phyloP scores from a whole-genome alignment of 2,888 invertebrate species.

The Rhingia campestris region DNA sequence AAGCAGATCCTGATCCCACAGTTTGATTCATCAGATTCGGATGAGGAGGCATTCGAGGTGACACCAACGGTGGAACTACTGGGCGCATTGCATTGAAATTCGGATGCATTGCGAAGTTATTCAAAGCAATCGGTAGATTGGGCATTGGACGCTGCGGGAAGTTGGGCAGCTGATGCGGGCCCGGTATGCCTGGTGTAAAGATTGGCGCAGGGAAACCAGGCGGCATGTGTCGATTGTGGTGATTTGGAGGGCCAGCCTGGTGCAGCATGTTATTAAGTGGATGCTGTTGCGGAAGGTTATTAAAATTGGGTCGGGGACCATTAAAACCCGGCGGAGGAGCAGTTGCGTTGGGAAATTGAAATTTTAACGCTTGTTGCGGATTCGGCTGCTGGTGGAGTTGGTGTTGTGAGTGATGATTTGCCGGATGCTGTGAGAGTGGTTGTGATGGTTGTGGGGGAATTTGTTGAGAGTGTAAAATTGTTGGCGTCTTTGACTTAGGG shows the following conservation, averaged over 20 bases:
- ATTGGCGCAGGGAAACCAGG: constrained; percentile 79
- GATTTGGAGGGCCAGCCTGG: constrained; percentile 75
- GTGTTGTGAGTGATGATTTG: constrained; percentile 75
- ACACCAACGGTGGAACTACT: constrained; percentile 78
- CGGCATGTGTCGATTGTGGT: constrained; percentile 78
- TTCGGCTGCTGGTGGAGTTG: constrained; percentile 67
- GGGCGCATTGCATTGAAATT: constrained; percentile 82
- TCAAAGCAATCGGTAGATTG: constrained; percentile 81
- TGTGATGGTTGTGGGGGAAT: constrained; percentile 76
- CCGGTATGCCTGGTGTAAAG: constrained; percentile 77
- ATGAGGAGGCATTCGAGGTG: constrained; percentile 82
- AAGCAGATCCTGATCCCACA: constrained; percentile 76
- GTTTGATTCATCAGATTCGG: constrained; percentile 75
- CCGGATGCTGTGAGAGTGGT: constrained; percentile 70
- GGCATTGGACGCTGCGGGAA: constrained; percentile 73
- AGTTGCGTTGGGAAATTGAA: constrained; percentile 50
- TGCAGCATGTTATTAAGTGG: constrained; percentile 76
- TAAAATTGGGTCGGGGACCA: constrained; percentile 70
- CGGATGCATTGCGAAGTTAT: constrained; percentile 83
- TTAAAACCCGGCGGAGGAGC: constrained; percentile 70
- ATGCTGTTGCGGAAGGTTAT: constrained; percentile 73
- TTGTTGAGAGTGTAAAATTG: constrained; percentile 69
- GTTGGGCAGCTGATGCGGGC: constrained; percentile 77
- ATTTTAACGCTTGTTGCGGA: constrained; percentile 50
- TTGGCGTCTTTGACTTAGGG: constrained; percentile 75